These are phyloP conservation scores for Acleris laterana DNA, from an alignment of 2,888 invertebrate genomes.

Conservation along the genomic window DNA sequence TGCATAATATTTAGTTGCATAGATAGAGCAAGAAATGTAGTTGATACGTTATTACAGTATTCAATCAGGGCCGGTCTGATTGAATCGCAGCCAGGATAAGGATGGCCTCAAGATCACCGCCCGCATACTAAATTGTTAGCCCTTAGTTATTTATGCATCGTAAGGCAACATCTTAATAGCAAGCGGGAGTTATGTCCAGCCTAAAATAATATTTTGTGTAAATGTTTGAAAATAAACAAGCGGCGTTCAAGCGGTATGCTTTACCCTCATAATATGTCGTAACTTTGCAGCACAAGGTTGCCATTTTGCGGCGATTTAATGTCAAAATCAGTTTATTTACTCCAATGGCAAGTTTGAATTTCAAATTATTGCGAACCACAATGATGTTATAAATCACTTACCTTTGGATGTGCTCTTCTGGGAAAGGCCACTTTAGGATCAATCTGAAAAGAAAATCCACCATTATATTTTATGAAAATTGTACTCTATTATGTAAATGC, in stretches of 20 bases:
- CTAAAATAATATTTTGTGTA: conserved; percentile 83
- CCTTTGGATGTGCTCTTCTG: conserved; percentile 99
- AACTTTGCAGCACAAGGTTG: conserved; percentile 58
- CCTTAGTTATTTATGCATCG: conserved; percentile 82
- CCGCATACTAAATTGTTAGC: conserved; percentile 82
- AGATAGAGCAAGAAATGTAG: conserved; percentile 54
- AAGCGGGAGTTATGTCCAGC: conserved; percentile 76
- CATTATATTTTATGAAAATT: conserved; percentile 41
- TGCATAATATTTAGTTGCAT: conserved; percentile 4
- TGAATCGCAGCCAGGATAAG: conserved; percentile 60
- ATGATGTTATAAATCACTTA: conserved; percentile 82
- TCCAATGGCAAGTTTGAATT: conserved; percentile 62
- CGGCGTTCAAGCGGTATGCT: conserved; percentile 60
- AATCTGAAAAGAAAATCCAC: conserved; percentile 91
- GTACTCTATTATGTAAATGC: conserved; percentile 33
- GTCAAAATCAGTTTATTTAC: conserved; percentile 64
- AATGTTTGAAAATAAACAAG: conserved; percentile 81
- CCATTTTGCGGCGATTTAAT: conserved; percentile 65
- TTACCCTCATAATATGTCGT: conserved; percentile 68
- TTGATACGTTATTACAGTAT: conserved; percentile 71
- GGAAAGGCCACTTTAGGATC: conserved; percentile 99
- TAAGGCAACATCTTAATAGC: conserved; percentile 82
- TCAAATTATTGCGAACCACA: conserved; percentile 61
- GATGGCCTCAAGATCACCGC: conserved; percentile 67
- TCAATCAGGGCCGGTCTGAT: conserved; percentile 63